Conservation (phyloP, 2,113 vertebrate species). For the Ptilonorhynchus violaceus region DNA sequence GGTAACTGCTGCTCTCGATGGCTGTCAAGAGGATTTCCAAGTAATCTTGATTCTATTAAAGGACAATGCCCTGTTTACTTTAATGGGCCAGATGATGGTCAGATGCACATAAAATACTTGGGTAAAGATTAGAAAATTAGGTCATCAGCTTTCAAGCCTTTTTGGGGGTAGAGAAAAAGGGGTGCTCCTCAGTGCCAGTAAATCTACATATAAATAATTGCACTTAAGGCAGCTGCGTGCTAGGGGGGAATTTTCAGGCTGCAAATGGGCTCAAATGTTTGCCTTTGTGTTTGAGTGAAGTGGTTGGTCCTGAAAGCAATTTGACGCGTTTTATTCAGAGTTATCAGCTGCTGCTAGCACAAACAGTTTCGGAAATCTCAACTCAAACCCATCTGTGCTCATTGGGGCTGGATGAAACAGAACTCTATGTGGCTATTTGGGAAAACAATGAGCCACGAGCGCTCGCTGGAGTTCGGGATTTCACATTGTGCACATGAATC, state of each 20-base stretch:
- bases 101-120: background rate
- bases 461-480: constrained; percentile 34
- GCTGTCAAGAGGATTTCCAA: background rate
- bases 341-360: constrained; percentile 37
- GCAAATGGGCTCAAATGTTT: constrained; percentile 10
- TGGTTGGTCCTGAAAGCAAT: constrained; percentile 23
- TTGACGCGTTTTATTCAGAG: constrained; percentile 26
- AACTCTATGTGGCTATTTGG: background rate
- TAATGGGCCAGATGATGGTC: background rate
- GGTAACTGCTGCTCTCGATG: background rate
- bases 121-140: background rate
- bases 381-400: constrained; percentile 21
- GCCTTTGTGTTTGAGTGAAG: constrained; percentile 2
- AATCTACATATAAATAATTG: background rate
- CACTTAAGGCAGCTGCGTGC: background rate
- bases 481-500: constrained; percentile 52
- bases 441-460: constrained; percentile 57
- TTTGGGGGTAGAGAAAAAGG: background rate
- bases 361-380: constrained; percentile 12
- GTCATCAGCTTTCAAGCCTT: background rate
- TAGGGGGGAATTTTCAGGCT: background rate
- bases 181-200: background rate
- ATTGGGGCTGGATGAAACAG: background rate
- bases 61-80: background rate
- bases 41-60: background rate